phyloP scores from a whole-genome alignment of 35 echinoderm and acorn worm species.

The Stichopus chloronotus region DNA sequence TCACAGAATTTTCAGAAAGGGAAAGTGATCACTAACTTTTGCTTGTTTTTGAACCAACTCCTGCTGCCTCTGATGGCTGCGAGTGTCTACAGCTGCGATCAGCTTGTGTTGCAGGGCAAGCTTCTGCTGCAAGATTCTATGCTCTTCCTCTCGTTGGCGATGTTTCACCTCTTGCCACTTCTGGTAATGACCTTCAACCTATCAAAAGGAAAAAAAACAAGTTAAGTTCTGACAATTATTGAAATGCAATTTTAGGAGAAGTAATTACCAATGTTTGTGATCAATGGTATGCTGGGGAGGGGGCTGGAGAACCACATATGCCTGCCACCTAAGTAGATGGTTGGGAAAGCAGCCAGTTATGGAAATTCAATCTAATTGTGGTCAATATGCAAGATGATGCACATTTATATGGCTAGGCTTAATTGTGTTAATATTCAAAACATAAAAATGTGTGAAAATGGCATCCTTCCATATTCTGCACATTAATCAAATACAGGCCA shows the following conservation, averaged over 20 bases:
- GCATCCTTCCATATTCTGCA: no score
- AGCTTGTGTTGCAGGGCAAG: conserved; percentile 40
- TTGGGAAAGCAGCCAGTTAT: no score
- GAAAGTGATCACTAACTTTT: conserved; percentile 3
- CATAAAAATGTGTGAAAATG: no score
- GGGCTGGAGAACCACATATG: no score
- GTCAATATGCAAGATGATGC: no score
- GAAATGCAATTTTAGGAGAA: neutral
- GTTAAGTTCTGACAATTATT: neutral
- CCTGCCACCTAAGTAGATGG: no score
- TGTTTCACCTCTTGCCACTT: conserved; percentile 24
- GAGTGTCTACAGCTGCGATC: conserved; percentile 18
- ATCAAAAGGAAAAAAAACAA: neutral
- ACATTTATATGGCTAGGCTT: no score
- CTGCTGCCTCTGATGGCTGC: neutral
- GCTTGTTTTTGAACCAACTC: conserved; percentile 8
- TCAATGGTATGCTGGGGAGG: no score
- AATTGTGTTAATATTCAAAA: no score
- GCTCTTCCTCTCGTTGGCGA: conserved; percentile 2
- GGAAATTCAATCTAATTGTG: no score
- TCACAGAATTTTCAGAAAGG: no score
- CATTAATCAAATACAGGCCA: no score
- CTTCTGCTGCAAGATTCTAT: conserved; percentile 13
- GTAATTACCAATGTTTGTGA: neutral
- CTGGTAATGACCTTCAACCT: conserved; percentile 28